phyloP scores from a whole-genome alignment of 92 coral and sea anemone species.

The Umimayanthus kanabou region DNA sequence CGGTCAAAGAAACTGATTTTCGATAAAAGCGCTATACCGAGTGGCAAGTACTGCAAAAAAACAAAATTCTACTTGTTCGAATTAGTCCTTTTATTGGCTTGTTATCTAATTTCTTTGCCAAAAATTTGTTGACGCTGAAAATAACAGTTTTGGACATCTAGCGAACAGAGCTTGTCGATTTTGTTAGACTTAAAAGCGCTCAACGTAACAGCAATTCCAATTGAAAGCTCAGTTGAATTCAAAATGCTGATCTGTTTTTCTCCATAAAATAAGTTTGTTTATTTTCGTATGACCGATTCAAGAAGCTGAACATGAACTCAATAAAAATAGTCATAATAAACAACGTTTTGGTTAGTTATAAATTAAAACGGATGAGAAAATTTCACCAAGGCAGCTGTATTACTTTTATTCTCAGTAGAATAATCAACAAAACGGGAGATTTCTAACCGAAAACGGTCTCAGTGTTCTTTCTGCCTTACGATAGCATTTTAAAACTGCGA shows the following conservation, averaged over 20 bases:
- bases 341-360: not conserved
- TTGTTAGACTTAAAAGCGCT: too few species aligned
- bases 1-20: not conserved
- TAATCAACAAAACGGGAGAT: not conserved
- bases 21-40: not conserved
- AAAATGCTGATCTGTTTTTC: too few species aligned
- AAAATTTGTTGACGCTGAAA: not conserved
- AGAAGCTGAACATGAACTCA: not conserved
- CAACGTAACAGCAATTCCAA: too few species aligned
- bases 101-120: not conserved
- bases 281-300: not conserved
- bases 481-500: not conserved
- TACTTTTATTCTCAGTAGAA: not conserved
- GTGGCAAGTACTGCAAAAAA: not conserved
- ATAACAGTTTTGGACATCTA: not conserved
- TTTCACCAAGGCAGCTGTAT: not conserved
- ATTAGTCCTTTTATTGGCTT: not conserved
- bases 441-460: not conserved
- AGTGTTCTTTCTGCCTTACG: not conserved
- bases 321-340: too few species aligned
- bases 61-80: not conserved
- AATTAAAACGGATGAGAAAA: not conserved
- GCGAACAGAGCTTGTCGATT: too few species aligned
- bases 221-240: not conserved
- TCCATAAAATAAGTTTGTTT: not conserved